These are phyloP conservation scores for Perizoma affinitatum DNA, from an alignment of 2,888 invertebrate genomes.

Conservation along the genomic window DNA sequence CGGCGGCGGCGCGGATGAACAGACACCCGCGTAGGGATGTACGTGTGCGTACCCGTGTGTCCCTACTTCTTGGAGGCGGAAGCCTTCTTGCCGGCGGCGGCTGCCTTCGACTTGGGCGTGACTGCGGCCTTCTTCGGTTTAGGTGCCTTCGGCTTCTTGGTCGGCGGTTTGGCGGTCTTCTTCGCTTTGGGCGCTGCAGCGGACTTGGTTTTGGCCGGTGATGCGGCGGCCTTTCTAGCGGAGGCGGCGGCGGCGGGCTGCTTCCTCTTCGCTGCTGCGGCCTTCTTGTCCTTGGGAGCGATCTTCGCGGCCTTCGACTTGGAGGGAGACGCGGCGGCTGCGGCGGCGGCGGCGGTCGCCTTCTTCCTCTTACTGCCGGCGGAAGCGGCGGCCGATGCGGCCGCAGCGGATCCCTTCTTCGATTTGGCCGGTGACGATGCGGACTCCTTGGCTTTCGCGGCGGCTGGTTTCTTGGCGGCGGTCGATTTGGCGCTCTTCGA, in stretches of 20 bases:
- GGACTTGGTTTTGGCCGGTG: constrained; percentile 24
- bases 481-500: constrained; percentile 23
- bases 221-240: too few relatives aligned
- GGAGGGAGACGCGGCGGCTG: constrained; percentile 13
- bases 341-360: constrained; percentile 23
- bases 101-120: constrained; percentile 20
- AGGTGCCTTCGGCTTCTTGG: constrained; percentile 63
- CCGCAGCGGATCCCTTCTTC: constrained; percentile 39
- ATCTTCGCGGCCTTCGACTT: background rate
- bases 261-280: too few relatives aligned
- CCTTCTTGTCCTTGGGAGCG: too few relatives aligned
- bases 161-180: constrained; percentile 50
- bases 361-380: constrained; percentile 26
- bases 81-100: constrained; percentile 49
- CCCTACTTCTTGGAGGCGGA: constrained; percentile 44
- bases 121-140: constrained; percentile 42
- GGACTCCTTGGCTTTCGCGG: constrained; percentile 45
- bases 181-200: constrained; percentile 53
- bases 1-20: constrained; percentile 1
- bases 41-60: background rate
- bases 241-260: too few relatives aligned
- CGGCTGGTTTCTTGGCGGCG: constrained; percentile 40
- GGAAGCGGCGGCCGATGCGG: constrained; percentile 33
- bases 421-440: constrained; percentile 46
- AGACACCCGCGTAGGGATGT: background rate